Conservation (phyloP, 2,797 vertebrate genomes). For the Dendrocincla tyrannina region DNA sequence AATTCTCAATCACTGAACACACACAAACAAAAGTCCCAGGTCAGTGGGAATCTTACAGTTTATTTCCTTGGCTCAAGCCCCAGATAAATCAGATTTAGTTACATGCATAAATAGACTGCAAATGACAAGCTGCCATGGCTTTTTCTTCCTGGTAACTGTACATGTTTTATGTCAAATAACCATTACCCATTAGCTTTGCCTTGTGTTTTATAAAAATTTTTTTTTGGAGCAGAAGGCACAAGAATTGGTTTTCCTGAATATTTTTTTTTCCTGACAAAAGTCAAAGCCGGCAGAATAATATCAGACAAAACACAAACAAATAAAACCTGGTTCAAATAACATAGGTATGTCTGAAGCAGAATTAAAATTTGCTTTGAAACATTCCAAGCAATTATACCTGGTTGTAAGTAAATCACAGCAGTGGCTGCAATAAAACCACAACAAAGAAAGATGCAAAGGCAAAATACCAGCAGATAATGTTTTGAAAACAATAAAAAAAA, state of each 20-base stretch:
- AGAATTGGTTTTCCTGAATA: not conserved
- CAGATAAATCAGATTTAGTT: slow-evolving; percentile 63
- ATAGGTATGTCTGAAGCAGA: slow-evolving; percentile 16
- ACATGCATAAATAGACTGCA: slow-evolving; percentile 57
- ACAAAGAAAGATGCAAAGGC: slow-evolving; percentile 3
- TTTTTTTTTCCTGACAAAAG: not conserved
- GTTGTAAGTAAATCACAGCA: not conserved
- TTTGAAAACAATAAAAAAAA: not conserved
- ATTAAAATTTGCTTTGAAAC: not conserved
- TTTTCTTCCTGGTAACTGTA: slow-evolving; percentile 13
- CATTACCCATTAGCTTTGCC: not conserved
- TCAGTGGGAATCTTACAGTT: slow-evolving; percentile 23
- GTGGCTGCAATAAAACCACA: slow-evolving; percentile 2
- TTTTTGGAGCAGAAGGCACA: not conserved
- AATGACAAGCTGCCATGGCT: slow-evolving; percentile 58
- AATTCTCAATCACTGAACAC: not conserved
- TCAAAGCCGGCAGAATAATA: not conserved
- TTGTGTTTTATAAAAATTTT: not conserved
- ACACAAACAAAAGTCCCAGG: not conserved
- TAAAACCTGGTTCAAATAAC: slow-evolving; percentile 33
- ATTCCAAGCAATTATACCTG: slow-evolving; percentile 36
- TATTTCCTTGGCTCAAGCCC: slow-evolving; percentile 55
- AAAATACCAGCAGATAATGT: not conserved
- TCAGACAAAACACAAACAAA: slow-evolving; percentile 39
- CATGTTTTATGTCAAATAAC: slow-evolving; percentile 17